These are phyloP conservation scores for Ursus arctos DNA, from an alignment of 2,113 vertebrate species.

Conservation along the genomic window DNA sequence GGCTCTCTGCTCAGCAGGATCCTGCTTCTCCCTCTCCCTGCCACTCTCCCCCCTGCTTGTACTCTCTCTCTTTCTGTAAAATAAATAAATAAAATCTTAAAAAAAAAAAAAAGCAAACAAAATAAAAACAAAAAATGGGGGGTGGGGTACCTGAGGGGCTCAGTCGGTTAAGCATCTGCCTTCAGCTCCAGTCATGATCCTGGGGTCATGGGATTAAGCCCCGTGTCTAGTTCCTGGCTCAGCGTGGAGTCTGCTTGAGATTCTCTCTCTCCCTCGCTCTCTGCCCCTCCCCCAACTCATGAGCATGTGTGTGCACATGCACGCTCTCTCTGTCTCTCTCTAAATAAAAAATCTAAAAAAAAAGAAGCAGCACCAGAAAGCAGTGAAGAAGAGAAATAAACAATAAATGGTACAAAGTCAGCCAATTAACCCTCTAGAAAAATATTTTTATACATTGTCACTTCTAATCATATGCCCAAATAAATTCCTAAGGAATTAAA, in stretches of 20 bases:
- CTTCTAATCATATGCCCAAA: slow-evolving; percentile 21
- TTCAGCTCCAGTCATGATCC: no score
- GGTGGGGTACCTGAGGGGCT: no score
- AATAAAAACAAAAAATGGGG: no score
- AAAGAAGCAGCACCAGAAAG: slow-evolving; percentile 30
- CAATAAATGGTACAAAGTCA: slow-evolving; percentile 31
- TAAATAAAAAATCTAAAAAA: not conserved
- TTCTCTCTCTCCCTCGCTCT: not conserved
- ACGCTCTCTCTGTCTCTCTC: not conserved
- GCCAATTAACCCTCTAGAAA: slow-evolving; percentile 41
- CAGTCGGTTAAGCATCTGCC: no score
- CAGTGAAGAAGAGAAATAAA: not conserved
- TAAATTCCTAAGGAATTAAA: slow-evolving; percentile 52
- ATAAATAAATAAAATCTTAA: no score
- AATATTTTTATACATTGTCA: not conserved
- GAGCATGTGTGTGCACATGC: not conserved
- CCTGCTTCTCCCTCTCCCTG: no score
- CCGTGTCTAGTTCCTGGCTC: not conserved
- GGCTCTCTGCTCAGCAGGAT: no score
- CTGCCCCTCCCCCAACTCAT: not conserved
- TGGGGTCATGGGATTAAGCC: no score
- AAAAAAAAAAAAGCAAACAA: no score
- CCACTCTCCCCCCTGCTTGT: no score
- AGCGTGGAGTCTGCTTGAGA: not conserved
- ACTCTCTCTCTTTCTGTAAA: no score